phyloP scores from a whole-genome alignment of 1,140 invertebrate genomes.

The Gryllus bimaculatus region DNA sequence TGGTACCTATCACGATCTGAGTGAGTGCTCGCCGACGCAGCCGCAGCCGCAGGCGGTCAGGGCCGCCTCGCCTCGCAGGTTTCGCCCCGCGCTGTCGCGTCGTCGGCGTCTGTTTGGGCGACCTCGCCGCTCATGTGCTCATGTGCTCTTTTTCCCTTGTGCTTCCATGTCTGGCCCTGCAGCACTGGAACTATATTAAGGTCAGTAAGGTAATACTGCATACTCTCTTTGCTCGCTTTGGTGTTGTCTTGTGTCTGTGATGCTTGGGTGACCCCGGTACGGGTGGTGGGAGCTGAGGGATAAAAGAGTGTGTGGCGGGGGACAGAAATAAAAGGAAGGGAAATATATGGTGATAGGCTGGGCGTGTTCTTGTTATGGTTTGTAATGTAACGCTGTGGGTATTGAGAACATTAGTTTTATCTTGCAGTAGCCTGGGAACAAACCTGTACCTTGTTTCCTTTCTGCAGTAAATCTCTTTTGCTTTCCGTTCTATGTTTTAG shows the following conservation, averaged over 20 bases:
- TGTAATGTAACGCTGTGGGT: not conserved
- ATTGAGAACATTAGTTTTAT: not conserved
- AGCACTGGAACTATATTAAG: slow-evolving; percentile 77
- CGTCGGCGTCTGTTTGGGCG: not conserved
- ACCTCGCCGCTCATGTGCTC: not conserved
- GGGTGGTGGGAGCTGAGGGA: too few relatives aligned
- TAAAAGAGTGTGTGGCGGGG: too few relatives aligned
- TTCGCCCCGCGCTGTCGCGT: too few relatives aligned
- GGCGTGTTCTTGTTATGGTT: not conserved
- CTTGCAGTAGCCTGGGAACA: not conserved
- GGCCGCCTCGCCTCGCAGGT: too few relatives aligned
- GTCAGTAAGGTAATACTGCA: slow-evolving; percentile 41
- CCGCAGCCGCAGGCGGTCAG: too few relatives aligned
- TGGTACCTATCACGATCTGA: too few relatives aligned
- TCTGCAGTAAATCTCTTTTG: too few relatives aligned
- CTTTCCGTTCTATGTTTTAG: too few relatives aligned
- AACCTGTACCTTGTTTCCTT: not conserved
- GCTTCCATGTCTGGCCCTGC: slow-evolving; percentile 37
- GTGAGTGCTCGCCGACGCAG: too few relatives aligned
- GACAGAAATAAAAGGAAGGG: too few relatives aligned
- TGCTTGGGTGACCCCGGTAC: not conserved
- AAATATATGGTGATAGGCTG: too few relatives aligned
- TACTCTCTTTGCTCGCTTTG: not conserved
- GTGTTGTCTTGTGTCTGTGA: not conserved
- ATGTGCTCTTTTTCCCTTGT: not conserved